Percentiles rank a stretch among this genome's conserved stretches.
Evolutionary conservation across 53 echinoderm and acorn worm species (phyloP).

Genomic region (Crossaster papposus): DNA sequence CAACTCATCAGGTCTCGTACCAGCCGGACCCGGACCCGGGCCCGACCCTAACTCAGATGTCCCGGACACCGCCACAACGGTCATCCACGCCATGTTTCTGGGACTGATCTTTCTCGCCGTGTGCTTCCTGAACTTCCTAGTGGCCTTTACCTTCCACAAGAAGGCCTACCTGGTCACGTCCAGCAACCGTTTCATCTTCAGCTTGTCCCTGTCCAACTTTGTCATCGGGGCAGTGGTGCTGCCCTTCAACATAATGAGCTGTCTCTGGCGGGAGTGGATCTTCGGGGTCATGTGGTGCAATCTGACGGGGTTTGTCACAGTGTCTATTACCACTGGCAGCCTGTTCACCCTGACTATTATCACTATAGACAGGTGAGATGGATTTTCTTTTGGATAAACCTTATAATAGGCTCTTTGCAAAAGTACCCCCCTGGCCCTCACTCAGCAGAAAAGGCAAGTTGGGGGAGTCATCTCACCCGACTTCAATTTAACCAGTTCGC

Average conservation of each 20-base stretch:
- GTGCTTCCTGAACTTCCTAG: constrained; percentile 76
- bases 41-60: background rate
- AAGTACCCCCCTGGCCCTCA: no score
- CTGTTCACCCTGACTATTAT: constrained; percentile 63
- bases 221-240: constrained; percentile 66
- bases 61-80: constrained; percentile 9
- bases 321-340: constrained; percentile 69
- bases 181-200: constrained; percentile 84
- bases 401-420: no score
- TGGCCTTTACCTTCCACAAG: constrained; percentile 78
- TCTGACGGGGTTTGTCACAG: constrained; percentile 69
- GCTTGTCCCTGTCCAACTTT: constrained; percentile 79
- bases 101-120: constrained; percentile 66
- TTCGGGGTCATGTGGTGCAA: constrained; percentile 85
- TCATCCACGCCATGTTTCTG: constrained; percentile 60
- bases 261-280: constrained; percentile 76
- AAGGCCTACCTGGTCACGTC: constrained; percentile 79
- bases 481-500: no score
- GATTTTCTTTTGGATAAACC: background rate
- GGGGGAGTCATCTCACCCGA: no score
- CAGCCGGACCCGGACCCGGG: background rate
- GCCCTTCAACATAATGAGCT: constrained; percentile 82
- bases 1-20: background rate
- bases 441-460: no score
- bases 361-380: constrained; percentile 77